Percentiles rank a stretch among this genome's conserved stretches.
These are phyloP conservation scores for Agapornis roseicollis DNA, from an alignment of 2,113 vertebrate species.

Conservation along the genomic window DNA sequence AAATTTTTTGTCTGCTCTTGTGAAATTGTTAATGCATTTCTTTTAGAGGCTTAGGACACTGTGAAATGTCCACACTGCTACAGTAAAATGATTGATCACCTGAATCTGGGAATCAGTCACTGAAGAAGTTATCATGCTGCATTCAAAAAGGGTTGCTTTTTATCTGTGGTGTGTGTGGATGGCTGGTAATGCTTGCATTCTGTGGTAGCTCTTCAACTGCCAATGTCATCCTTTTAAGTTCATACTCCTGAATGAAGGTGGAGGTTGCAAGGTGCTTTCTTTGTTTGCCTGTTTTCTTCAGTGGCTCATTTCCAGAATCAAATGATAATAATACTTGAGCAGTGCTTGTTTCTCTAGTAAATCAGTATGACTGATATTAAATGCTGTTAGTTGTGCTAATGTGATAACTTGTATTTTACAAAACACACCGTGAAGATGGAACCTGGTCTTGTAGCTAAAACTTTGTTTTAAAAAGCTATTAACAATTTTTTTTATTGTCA, in stretches of 20 bases:
- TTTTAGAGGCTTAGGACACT: neutral
- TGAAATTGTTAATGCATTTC: neutral
- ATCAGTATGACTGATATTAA: neutral
- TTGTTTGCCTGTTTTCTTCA: neutral
- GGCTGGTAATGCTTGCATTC: rapidly evolving
- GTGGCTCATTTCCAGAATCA: neutral
- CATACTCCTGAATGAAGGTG: neutral
- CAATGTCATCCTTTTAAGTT: neutral
- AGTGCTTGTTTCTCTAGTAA: neutral
- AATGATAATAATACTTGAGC: neutral
- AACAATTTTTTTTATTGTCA: neutral
- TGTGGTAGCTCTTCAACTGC: neutral
- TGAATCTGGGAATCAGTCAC: neutral
- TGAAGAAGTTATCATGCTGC: neutral
- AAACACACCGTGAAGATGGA: neutral
- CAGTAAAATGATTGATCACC: neutral
- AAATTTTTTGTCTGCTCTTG: neutral
- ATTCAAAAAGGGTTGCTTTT: neutral
- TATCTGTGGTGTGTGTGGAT: neutral
- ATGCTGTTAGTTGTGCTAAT: neutral
- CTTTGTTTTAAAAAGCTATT: neutral
- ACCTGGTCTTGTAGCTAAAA: neutral
- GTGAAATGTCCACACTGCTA: neutral
- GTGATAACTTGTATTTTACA: neutral
- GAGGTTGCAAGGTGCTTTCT: neutral